A percentile compares a stretch with the other conserved stretches of the same genome.
Conservation (phyloP, 2,797 vertebrate species). For the Picus viridis region DNA sequence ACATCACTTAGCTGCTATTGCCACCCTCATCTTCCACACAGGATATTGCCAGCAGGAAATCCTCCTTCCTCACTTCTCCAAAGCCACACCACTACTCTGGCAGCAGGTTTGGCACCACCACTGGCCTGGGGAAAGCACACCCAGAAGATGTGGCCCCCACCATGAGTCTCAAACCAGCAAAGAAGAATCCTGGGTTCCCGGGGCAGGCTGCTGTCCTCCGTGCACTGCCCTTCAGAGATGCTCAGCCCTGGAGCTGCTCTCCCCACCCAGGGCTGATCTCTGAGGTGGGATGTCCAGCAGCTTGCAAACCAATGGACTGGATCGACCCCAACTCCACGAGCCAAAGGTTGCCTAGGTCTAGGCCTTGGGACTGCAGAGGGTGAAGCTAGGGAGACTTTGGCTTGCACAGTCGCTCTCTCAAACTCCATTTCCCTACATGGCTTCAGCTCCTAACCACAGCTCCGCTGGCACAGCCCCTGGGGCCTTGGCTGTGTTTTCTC, state of each 20-base stretch:
- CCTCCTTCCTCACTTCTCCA: slow-evolving; percentile 23
- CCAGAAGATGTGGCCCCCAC: neutral
- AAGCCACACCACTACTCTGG: neutral
- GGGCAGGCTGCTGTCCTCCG: neutral
- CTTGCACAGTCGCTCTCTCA: slow-evolving; percentile 38
- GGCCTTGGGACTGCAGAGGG: slow-evolving; percentile 27
- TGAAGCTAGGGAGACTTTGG: slow-evolving; percentile 33
- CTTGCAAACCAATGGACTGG: neutral
- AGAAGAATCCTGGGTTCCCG: neutral
- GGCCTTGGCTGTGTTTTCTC: slow-evolving; percentile 50
- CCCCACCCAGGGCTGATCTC: fast-evolving
- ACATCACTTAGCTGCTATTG: slow-evolving; percentile 27
- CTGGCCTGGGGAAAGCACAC: neutral
- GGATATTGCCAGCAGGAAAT: neutral
- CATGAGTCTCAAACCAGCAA: slow-evolving; percentile 49
- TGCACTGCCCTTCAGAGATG: neutral
- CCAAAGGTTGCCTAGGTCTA: slow-evolving; percentile 51
- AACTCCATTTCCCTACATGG: neutral
- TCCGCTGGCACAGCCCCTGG: slow-evolving; percentile 31
- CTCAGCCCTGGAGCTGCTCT: neutral
- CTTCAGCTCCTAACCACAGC: slow-evolving; percentile 7
- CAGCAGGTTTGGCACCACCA: neutral
- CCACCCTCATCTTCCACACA: neutral
- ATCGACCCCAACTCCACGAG: slow-evolving; percentile 27
- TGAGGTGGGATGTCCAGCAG: neutral